Evolutionary conservation across 2,888 invertebrate genomes (phyloP), one percentile per base, ranked within the genome.

Genomic region (Myathropa florea): DNA sequence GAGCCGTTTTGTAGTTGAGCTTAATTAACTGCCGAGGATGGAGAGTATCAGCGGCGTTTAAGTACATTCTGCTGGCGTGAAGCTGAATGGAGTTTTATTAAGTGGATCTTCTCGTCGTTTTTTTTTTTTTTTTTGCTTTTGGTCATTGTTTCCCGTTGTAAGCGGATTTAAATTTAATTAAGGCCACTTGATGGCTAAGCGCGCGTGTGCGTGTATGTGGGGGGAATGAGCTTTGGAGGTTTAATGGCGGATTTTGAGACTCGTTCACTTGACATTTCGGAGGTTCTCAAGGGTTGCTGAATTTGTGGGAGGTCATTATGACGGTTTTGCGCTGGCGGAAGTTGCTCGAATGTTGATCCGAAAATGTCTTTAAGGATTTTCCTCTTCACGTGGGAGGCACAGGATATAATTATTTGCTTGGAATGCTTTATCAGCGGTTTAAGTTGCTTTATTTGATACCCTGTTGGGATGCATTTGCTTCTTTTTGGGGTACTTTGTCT

Each of bases 1-100:
- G 46, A 18, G 46, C 46, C 7, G 46, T 18, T 46, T 6, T 23
- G 36, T 21, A 82, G 82, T 78, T 73, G 70, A 70, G 71, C 83
- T 83, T 82, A 86, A 78, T 86, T 86, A 83, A 86, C 73, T 79
- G 64, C 39, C 65, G 33, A 73, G 46, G 68, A 70, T 71, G 61
- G 77, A 53, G 60, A 75, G 61, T 86, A 78, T 79, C 83, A 79
- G 78, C 65, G 55, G 24, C 70, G 75, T 78, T 83, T 83, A 83
- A 83, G 65, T 86, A 68, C 78, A 78, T 70, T 60, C 78, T 46
- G 23, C 36, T 71, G 53, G 71, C 53, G 60, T 76, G 60, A 46
- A 46, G 46, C 46, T 46, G 46, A 46, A 46, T 77, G 55, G 77
- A 68, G 60, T 77, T 68, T 68, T 68, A 60, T 63, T 46, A 61